Evolutionary conservation across 2,797 vertebrate species (phyloP), one percentile per base, ranked within the genome.

Genomic region (Catamblyrhynchus diadema): DNA sequence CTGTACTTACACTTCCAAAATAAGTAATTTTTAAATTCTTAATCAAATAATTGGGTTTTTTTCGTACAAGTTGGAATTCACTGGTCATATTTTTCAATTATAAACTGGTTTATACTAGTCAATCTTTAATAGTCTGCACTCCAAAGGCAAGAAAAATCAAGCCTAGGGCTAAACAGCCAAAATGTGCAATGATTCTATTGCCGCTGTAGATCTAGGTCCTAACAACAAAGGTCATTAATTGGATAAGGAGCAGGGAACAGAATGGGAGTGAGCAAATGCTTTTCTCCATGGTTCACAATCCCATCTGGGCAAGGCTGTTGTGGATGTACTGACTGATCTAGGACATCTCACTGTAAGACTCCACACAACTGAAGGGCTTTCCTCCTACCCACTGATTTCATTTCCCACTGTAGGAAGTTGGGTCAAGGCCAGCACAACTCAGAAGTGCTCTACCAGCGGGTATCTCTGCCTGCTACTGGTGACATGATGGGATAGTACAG

Each of bases 51-150:
- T 11, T 33, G 9, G 53, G 3, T 64, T 62, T 75, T 85, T 77
- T 0, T 50, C 6, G 0, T 18, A 28, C 5, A 62, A 59, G 5
- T 6, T 72, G 13, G 15, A 62, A 73, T 54, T 59, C 35, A 59
- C 20, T 67, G 24, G 22, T 71, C 25, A 14, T 23, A 10, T 62
- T 62, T 90, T 41, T 73, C 9, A 15, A 18, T 61, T 69, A 35
- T 70, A 39, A 69, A 16, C 6, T 71, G 27, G 11, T 75, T 92
- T 77, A 32, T 35, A 39, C 4, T 1, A 1, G 2, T 67, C 30
- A 28, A 3, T 27, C 10, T 82, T 7, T 41, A 86, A 27, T 3
- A 51, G 19, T 47, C 39, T 86, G 16, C 23, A 30, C 14, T 57
- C 11, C 3, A 2, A 92, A 77, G 12, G 28, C 22, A 59, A 82